Base-by-base conservation (phyloP, 2,797 vertebrate genomes). In the Chaenodraco wilsoni region DNA sequence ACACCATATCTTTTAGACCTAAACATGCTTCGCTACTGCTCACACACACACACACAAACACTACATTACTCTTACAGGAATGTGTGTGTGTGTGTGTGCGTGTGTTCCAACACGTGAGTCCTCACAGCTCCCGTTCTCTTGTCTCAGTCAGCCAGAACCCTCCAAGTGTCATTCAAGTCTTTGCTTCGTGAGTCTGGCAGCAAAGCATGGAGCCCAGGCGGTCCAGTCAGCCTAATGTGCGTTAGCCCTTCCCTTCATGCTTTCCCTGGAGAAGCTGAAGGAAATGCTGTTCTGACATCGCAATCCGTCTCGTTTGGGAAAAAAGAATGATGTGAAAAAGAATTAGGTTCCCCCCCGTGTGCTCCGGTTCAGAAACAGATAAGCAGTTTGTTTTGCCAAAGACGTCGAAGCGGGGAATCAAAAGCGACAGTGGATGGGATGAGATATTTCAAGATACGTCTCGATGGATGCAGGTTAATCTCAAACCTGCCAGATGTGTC, bases 331-430 rank as follows among this genome's bases (percentile, higher is more conserved):
- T 79, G 61, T 74, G 65, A 83, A 76, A 83, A 83, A 85, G 85
- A 84, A 86, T 82, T 78, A 72, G 65, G 48, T 71, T 60, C 43
- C 69, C 70, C 60, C 62, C 54, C 16, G 5, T 81, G 81, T 79
- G 44, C 72, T 80, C 52, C 7, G 5, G 66, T 80, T 81, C 44
- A 74, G 72, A 67, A 85, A 69, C 72, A 84, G 86, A 90, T 91
- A 84, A 91, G 87, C 78, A 49, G 79, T 92, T 89, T 87, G 79
- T 91, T 92, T 89, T 86, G 84, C 82, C 79, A 75, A 65, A 85
- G 80, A 87, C 41, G 78, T 88, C 78, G 87, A 90, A 83, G 72
- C 43, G 4, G 66, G 67, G 72, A 89, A 78, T 87, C 83, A 84
- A 66, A 79, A 73, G 79, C 87, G 86, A 89, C 90, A 88, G 85